phyloP scores from a whole-genome alignment of 2,113 vertebrate genomes.

The Opisthocomus hoazin region DNA sequence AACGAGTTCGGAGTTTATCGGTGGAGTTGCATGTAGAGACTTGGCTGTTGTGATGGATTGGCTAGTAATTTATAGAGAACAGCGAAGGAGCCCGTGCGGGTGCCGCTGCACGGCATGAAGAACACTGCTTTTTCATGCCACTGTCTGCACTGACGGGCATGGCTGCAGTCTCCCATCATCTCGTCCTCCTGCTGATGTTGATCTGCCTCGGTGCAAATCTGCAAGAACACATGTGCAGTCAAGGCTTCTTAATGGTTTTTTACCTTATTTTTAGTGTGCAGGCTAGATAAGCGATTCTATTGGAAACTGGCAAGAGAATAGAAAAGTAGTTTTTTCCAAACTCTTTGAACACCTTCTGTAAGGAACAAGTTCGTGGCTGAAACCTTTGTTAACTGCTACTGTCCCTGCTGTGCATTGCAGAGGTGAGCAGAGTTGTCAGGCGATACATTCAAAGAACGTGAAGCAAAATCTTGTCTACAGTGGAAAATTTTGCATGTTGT shows the following conservation, averaged over 20 bases:
- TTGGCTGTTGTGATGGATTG: neutral
- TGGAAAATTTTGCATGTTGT: neutral
- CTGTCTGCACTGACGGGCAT: rapidly evolving
- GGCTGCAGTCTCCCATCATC: neutral
- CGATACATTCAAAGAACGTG: rapidly evolving
- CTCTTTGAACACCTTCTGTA: neutral
- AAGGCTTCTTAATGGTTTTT: neutral
- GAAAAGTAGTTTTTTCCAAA: neutral
- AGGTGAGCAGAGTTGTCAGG: neutral
- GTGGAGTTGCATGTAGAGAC: neutral
- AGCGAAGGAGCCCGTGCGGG: neutral
- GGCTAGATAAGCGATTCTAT: neutral
- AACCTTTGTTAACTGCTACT: neutral
- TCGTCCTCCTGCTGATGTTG: neutral
- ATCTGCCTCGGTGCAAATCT: neutral
- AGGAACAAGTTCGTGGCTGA: neutral
- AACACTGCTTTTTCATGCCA: rapidly evolving
- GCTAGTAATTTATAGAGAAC: neutral
- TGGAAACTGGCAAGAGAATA: neutral
- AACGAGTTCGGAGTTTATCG: neutral
- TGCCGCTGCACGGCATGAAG: rapidly evolving
- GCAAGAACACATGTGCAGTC: rapidly evolving
- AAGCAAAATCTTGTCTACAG: neutral
- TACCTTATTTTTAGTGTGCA: neutral
- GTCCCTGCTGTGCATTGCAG: neutral